Evolutionary conservation across 2,113 vertebrate genomes (phyloP), one percentile per base, ranked within the genome.

Genomic region (Hyperoodon ampullatus): DNA sequence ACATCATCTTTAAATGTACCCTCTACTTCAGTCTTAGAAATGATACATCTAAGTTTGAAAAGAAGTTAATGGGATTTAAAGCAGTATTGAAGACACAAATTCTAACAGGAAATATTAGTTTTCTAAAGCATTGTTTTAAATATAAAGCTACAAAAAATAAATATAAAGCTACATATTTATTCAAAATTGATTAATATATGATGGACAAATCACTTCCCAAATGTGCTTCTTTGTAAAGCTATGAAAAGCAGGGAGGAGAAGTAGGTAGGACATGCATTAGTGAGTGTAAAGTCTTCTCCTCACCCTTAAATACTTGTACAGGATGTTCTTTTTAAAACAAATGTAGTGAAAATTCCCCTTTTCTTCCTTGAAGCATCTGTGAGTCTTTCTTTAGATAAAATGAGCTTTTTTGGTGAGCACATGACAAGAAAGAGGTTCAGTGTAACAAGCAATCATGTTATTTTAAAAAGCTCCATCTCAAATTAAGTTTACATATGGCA

Each of bases 341-440:
- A 70, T 24, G 30, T 68, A 74, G 58, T 88, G 47, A 97, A 97
- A 97, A 96, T 93, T 75, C 66, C 6, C 75, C 61, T 97, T 98
- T 97, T 92, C 78, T 65, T 95, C 91, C 97, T 89, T 93, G 60
- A 93, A 75, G 87, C 97, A 98, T 97, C 98, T 98, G 98, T 84
- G 92, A 84, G 78, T 87, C 84, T 96, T 98, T 97, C 89, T 91
- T 80, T 47, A 87, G 58, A 47, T 63, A 94, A 97, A 95, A 97
- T 66, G 53, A 68, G 53, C 77, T 93, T 82, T 75, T 97, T 90
- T 63, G 61, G 90, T 88, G 95, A 90, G 90, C 85, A 93, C 88
- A 94, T 60, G 81, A 93, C 68, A 94, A 95, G 90, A 80, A 98
- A 98, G 85, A 95, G 95, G 66, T 97, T 97, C 95, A 74, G 42